Conservation (phyloP, 2,797 vertebrate species). For the Pristis pectinata region DNA sequence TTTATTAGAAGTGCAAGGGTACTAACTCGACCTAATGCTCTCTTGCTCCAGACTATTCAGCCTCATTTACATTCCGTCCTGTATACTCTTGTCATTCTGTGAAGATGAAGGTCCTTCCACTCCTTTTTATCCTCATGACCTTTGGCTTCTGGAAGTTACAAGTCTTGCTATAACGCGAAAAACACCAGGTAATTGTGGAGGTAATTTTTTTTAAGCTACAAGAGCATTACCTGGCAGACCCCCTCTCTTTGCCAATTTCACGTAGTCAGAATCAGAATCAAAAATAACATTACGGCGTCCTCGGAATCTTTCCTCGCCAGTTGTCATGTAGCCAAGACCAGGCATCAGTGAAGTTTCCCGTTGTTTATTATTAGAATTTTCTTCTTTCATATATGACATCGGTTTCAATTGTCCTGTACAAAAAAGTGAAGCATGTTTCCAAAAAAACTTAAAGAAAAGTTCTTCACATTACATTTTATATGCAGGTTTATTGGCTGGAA, state of each 20-base stretch:
- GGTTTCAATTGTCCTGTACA: slow-evolving; percentile 9
- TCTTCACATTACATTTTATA: not conserved
- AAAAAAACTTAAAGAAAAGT: not conserved
- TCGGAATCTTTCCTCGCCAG: slow-evolving; percentile 47
- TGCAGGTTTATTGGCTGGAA: not conserved
- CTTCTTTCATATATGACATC: slow-evolving; percentile 2
- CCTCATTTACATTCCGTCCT: not conserved
- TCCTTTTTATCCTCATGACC: not conserved
- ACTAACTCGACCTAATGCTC: not conserved
- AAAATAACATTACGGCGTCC: slow-evolving; percentile 51
- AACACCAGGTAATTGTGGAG: not conserved
- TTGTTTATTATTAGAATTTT: slow-evolving; percentile 1
- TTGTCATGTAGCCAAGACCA: slow-evolving; percentile 50
- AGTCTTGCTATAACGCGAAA: not conserved
- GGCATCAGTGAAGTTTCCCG: slow-evolving; percentile 64
- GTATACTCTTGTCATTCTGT: not conserved
- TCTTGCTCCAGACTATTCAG: not conserved
- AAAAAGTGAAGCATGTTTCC: not conserved
- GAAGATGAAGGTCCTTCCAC: not conserved
- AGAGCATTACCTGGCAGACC: slow-evolving; percentile 55
- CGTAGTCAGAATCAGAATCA: slow-evolving; percentile 58
- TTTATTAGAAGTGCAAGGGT: not conserved
- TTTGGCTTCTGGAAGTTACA: not conserved
- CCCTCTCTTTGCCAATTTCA: slow-evolving; percentile 64
- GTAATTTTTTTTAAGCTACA: not conserved